Conservation (phyloP, 2,888 invertebrate genomes). For the Acrobeloides nanus region DNA sequence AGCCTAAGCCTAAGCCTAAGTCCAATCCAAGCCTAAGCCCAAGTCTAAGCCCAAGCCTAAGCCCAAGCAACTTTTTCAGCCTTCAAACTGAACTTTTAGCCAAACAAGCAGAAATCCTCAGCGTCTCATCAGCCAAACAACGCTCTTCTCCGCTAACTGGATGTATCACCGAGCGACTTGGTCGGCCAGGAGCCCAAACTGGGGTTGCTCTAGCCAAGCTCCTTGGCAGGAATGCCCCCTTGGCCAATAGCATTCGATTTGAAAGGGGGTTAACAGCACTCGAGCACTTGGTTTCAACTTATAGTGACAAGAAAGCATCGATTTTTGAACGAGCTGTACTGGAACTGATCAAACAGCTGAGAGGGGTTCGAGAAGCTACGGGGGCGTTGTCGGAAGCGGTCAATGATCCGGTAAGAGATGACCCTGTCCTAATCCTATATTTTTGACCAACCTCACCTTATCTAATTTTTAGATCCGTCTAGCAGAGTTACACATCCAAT, state of each 20-base stretch:
- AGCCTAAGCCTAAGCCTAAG: too few relatives aligned
- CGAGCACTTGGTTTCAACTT: constrained; percentile 31
- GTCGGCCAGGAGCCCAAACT: constrained; percentile 62
- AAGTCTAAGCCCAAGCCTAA: too few relatives aligned
- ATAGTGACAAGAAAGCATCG: constrained; percentile 7
- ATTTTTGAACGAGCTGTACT: constrained; percentile 42
- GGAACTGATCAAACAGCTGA: constrained; percentile 81
- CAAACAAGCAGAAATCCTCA: background rate
- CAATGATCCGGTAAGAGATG: constrained; percentile 81
- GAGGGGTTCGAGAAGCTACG: constrained; percentile 88
- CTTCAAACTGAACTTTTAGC: background rate
- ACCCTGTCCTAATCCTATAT: background rate
- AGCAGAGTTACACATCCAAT: constrained; percentile 58
- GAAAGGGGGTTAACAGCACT: constrained; percentile 75
- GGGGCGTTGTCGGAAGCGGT: constrained; percentile 82
- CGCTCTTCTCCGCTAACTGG: background rate
- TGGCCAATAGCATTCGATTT: constrained; percentile 76
- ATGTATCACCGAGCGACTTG: constrained; percentile 15
- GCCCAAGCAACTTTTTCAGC: too few relatives aligned
- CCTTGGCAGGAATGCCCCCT: constrained; percentile 70
- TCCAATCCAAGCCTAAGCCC: too few relatives aligned
- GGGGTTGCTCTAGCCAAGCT: constrained; percentile 91
- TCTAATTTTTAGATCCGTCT: constrained; percentile 42
- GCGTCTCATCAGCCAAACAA: background rate
- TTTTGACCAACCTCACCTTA: background rate